Evolutionary conservation across 2,113 vertebrate genomes (phyloP), one percentile per base, ranked within the genome.

Genomic region (Perognathus longimembris): DNA sequence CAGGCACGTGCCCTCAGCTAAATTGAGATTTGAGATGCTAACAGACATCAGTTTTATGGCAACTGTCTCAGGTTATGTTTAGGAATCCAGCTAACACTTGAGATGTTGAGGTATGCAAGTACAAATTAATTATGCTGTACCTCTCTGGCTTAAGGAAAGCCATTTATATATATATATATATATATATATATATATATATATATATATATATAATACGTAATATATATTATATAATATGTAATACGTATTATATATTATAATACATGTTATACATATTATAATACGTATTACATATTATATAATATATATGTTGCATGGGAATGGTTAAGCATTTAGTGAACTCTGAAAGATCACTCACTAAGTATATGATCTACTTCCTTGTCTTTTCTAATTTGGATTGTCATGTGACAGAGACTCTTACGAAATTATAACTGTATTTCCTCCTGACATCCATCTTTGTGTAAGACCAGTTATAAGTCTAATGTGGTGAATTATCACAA

Each of bases 271-370:
- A n/a, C n/a, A n/a, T n/a, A n/a, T n/a, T n/a, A n/a, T n/a, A n/a
- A n/a, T n/a, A n/a, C n/a, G n/a, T n/a, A n/a, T n/a, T n/a, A n/a
- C n/a, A n/a, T n/a, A n/a, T n/a, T n/a, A n/a, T n/a, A n/a, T n/a
- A 45, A 11, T 45, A 45, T 45, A 11, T 45, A 45, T 7, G 45
- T 45, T 45, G 6, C 45, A 45, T 45, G 45, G 45, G 45, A 45
- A 45, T 45, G 45, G 45, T 79, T 89, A 42, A 76, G 38, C 78
- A 34, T 75, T 36, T 64, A 63, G 78, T 66, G 85, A 73, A 80
- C 88, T 93, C 70, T 67, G n/a, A 84, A 94, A 94, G 84, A 71
- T 63, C 50, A 71, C 42, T 66, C n/a, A n/a, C n/a, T n/a, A 42
- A 34, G 6, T 66, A 85, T 59, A 45, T 11, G 36, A 73, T 73